Base-by-base conservation (phyloP, 2,113 vertebrate genomes). In the Pungitius pungitius region DNA sequence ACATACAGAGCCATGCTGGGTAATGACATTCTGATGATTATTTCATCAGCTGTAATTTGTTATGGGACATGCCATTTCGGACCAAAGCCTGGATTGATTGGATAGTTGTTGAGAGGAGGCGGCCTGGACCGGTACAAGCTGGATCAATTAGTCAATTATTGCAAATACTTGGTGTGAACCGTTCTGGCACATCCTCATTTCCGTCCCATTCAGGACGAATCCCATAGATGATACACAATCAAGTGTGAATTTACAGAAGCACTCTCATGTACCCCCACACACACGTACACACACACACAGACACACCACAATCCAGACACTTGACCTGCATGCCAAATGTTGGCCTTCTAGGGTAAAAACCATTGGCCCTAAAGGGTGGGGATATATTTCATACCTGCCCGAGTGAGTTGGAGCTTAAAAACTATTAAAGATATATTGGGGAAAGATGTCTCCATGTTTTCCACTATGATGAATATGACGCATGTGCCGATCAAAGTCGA, bases 1-100 rank as follows among this genome's bases (percentile, higher is more conserved):
- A 73, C 69, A 63, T n/a, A 18, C 70, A 77, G 45, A 72, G 68
- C 79, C 88, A 85, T 42, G 83, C 90, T 88, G 87, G 85, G 90
- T 89, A 89, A 94, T 93, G 91, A 92, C 89, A 88, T 84, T 89
- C 78, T 91, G 90, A 93, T 93, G 91, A 91, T 93, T 93, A 92
- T 93, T 94, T 91, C 89, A 94, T 94, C 93, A 94, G 90, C 87
- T 89, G 75, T 92, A 92, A 94, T 94, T 93, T 89, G 92, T 91
- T 92, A 87, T 54, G 87, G 90, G 92, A 93, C 86, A 75, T 92
- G 93, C 92, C 91, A 93, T 92, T 93, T 92, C 83, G 73, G 89
- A 91, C 83, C 74, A 90, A 81, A 88, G 85, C 76, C 74, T 69
- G 83, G 86, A 91, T 87, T 90, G 92, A 93, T 90, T 90, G 90